These are phyloP conservation scores for Phalacrocorax aristotelis DNA, from an alignment of 2,113 vertebrate species.

Conservation along the genomic window DNA sequence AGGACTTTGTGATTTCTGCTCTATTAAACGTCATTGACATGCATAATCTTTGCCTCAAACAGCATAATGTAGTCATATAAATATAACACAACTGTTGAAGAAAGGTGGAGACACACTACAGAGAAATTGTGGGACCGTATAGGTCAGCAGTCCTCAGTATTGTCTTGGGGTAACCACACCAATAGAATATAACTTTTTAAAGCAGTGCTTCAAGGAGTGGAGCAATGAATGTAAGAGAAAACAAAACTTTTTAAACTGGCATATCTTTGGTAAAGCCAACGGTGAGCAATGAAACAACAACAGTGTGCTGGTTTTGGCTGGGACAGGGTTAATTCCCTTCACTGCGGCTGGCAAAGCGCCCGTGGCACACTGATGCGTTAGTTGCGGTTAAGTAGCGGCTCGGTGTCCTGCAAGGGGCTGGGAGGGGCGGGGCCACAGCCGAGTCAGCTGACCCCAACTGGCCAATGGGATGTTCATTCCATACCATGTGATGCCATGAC, in stretches of 20 bases:
- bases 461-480: too few relatives aligned
- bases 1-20: neutral
- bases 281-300: too few relatives aligned
- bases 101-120: neutral
- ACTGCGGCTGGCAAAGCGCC: too few relatives aligned
- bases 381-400: too few relatives aligned
- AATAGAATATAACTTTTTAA: neutral
- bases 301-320: too few relatives aligned
- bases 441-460: too few relatives aligned
- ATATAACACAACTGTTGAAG: neutral
- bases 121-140: neutral
- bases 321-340: too few relatives aligned
- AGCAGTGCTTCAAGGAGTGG: neutral
- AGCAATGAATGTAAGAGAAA: neutral
- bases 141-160: neutral
- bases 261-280: neutral
- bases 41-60: neutral
- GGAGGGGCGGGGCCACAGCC: too few relatives aligned
- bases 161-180: neutral
- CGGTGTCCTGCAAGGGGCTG: too few relatives aligned
- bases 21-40: neutral
- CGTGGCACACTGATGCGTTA: too few relatives aligned
- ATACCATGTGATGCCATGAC: too few relatives aligned
- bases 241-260: neutral
- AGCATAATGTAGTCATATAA: neutral